A percentile compares a stretch with the other conserved stretches of the same genome.
Conservation (phyloP, 1,140 invertebrate genomes). For the Lordiphosa clarofinis region DNA sequence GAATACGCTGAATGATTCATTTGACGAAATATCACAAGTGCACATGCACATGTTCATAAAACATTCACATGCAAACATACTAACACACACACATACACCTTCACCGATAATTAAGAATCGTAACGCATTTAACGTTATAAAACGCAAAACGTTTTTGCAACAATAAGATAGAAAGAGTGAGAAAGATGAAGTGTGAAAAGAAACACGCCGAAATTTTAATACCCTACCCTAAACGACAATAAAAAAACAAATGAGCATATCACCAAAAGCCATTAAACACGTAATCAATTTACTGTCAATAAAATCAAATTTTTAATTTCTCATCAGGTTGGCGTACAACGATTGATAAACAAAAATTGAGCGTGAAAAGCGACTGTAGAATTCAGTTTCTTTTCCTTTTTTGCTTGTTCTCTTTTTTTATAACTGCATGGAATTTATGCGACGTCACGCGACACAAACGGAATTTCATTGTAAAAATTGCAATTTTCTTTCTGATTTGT, state of each 20-base stretch:
- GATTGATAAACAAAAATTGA: constrained; percentile 52
- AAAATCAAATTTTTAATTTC: constrained; percentile 25
- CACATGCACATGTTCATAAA: constrained; percentile 19
- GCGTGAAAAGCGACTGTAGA: constrained; percentile 38
- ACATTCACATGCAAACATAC: not conserved
- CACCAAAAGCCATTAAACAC: constrained; percentile 8
- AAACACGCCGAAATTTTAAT: not conserved
- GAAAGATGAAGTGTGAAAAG: not conserved
- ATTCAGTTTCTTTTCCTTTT: constrained; percentile 2
- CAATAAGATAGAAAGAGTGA: constrained; percentile 15
- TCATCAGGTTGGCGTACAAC: not conserved
- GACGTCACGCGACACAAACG: constrained; percentile 42
- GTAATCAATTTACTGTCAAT: constrained; percentile 49
- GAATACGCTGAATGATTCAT: constrained; percentile 9
- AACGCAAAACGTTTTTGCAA: constrained; percentile 8
- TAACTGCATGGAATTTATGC: constrained; percentile 41
- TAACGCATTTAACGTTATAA: constrained; percentile 28
- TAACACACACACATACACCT: constrained; percentile 1
- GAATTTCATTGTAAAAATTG: constrained; percentile 20
- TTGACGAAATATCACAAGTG: constrained; percentile 27
- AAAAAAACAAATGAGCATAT: too few relatives aligned
- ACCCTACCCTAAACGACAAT: not conserved
- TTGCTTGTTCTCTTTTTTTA: not conserved
- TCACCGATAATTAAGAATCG: constrained; percentile 25
- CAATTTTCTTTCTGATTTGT: constrained; percentile 10